Conservation (phyloP, 2,888 invertebrate genomes). For the Teleogryllus oceanicus region DNA sequence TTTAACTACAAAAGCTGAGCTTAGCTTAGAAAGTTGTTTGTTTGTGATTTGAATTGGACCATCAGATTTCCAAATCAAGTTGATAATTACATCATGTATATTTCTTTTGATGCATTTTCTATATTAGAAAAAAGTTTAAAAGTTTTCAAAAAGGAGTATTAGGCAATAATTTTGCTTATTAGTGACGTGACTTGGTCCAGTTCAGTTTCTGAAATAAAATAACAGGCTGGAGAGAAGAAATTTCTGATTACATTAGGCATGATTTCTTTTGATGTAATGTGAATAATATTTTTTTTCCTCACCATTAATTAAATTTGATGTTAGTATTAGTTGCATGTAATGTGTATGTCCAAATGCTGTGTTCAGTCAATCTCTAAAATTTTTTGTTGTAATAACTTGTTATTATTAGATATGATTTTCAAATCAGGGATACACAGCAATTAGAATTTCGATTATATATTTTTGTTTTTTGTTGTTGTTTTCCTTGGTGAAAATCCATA, state of each 20-base stretch:
- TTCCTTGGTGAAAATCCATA: no score
- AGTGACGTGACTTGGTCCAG: not conserved
- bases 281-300: not conserved
- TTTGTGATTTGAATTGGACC: constrained; percentile 38
- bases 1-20: constrained; percentile 2
- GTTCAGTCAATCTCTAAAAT: not conserved
- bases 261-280: not conserved
- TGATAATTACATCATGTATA: not conserved
- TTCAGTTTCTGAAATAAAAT: constrained; percentile 3
- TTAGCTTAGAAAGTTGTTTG: constrained; percentile 19
- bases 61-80: constrained; percentile 11
- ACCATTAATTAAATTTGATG: not conserved
- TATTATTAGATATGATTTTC: no score
- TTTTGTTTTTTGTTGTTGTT: no score
- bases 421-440: no score
- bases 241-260: not conserved
- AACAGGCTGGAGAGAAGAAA: not conserved
- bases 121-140: constrained; percentile 26
- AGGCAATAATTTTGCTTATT: not conserved
- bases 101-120: constrained; percentile 38
- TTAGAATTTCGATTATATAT: no score
- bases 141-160: constrained; percentile 20
- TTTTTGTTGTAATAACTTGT: no score
- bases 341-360: not conserved
- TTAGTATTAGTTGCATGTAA: not conserved